These are phyloP conservation scores for Nephrotoma guestfalica DNA, from an alignment of 2,888 invertebrate genomes.

Conservation along the genomic window DNA sequence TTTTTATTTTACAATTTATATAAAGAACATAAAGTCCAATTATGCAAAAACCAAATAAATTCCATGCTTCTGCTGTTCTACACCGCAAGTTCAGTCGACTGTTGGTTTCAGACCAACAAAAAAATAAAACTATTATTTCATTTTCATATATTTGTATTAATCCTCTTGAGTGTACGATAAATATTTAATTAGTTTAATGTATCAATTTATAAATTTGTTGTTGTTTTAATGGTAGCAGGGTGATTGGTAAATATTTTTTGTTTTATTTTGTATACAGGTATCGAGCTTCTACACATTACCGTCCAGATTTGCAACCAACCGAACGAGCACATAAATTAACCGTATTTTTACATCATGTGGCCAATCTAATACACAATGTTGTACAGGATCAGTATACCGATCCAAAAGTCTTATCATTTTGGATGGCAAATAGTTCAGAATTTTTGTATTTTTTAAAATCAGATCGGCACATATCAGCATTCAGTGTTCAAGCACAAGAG, in stretches of 20 bases:
- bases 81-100: background rate
- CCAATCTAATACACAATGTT: conserved; percentile 69
- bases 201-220: background rate
- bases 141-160: background rate
- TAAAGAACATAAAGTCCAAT: background rate
- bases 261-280: conserved; percentile 39
- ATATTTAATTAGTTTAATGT: background rate
- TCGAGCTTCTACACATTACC: conserved; percentile 85
- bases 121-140: background rate
- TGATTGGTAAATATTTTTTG: background rate
- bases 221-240: background rate
- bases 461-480: conserved; percentile 86
- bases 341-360: conserved; percentile 77
- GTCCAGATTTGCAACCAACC: conserved; percentile 80
- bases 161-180: background rate
- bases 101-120: background rate
- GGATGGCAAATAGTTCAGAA: conserved; percentile 97
- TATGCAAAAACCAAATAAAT: background rate
- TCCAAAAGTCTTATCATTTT: conserved; percentile 76
- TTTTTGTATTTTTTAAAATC: conserved; percentile 90
- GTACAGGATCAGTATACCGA: conserved; percentile 80
- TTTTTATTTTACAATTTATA: background rate
- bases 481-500: conserved; percentile 85
- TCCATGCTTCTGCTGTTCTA: background rate
- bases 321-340: conserved; percentile 86